Conservation (phyloP, 2,888 invertebrate species). For the Eristalis tenax region DNA sequence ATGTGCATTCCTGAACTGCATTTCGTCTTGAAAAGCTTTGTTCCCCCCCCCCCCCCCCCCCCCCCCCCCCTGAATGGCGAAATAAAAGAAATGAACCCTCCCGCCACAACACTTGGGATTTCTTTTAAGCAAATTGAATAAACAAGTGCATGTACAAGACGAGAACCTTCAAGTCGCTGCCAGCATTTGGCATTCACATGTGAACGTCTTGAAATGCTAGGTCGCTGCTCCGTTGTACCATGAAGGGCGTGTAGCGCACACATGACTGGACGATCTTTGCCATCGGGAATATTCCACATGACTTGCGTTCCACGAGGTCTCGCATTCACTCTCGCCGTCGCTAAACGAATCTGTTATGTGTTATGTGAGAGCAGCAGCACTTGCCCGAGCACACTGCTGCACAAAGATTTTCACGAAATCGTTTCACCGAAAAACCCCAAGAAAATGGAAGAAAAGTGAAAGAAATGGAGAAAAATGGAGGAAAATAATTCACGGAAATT, state of each 20-base stretch:
- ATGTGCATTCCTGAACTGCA: neutral
- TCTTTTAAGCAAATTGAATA: neutral
- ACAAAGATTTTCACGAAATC: neutral
- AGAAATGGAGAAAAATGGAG: neutral
- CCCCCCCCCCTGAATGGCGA: neutral
- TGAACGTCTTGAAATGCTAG: neutral
- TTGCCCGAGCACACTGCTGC: neutral
- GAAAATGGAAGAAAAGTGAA: neutral
- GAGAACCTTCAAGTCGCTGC: neutral
- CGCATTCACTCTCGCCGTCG: neutral
- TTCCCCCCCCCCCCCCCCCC: neutral
- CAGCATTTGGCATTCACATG: neutral
- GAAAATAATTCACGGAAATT: constrained; percentile 49
- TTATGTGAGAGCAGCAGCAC: neutral
- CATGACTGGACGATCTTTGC: constrained; percentile 5
- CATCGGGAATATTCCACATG: neutral
- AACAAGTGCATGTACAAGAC: neutral
- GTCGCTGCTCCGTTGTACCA: neutral
- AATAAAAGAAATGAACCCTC: neutral
- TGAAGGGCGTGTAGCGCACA: neutral
- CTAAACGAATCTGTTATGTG: neutral
- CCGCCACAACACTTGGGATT: neutral
- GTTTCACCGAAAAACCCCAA: neutral
- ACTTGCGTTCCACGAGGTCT: neutral
- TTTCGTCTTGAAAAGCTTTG: neutral